Evolutionary conservation across 2,888 invertebrate species (phyloP).

Genomic region (Drosophila mimetica): DNA sequence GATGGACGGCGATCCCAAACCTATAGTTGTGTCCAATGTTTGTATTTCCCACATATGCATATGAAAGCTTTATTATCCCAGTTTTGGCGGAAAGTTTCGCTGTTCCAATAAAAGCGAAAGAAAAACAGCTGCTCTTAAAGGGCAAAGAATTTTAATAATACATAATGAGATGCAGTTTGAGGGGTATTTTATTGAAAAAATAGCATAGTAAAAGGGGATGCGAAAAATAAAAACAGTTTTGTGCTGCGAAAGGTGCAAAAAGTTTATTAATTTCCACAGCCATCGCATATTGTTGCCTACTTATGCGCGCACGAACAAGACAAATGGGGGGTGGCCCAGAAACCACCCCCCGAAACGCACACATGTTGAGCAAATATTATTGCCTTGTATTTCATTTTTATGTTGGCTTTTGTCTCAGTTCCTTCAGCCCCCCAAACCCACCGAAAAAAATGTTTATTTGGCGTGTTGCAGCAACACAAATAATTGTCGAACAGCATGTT

Average conservation of each 20-base stretch:
- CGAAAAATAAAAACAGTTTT: not conserved
- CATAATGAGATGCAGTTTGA: slow-evolving; percentile 59
- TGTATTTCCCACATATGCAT: slow-evolving; percentile 45
- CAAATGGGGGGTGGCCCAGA: slow-evolving; percentile 1
- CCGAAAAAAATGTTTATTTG: slow-evolving; percentile 68
- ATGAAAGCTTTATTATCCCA: slow-evolving; percentile 63
- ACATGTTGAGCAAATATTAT: slow-evolving; percentile 71
- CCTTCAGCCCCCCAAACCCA: not conserved
- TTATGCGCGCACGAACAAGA: slow-evolving; percentile 41
- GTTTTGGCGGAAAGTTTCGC: slow-evolving; percentile 60
- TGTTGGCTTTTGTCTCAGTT: slow-evolving; percentile 59
- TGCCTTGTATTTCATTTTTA: slow-evolving; percentile 76
- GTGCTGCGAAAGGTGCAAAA: slow-evolving; percentile 13
- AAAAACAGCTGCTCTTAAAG: slow-evolving; percentile 50
- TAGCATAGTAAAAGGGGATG: not conserved
- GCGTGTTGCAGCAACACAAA: slow-evolving; percentile 78
- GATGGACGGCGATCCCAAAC: slow-evolving; percentile 20
- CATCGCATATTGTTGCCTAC: slow-evolving; percentile 57
- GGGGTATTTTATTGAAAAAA: slow-evolving; percentile 49
- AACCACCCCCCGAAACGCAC: slow-evolving; percentile 16
- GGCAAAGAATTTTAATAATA: slow-evolving; percentile 54
- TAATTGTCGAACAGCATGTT: slow-evolving; percentile 79
- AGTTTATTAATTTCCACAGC: slow-evolving; percentile 26
- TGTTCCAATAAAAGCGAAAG: slow-evolving; percentile 33
- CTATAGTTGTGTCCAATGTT: slow-evolving; percentile 37